A percentile compares a stretch with the other conserved stretches of the same genome.
These are phyloP conservation scores for Oryzias javanicus DNA, from an alignment of 2,113 vertebrate genomes.

Conservation along the genomic window DNA sequence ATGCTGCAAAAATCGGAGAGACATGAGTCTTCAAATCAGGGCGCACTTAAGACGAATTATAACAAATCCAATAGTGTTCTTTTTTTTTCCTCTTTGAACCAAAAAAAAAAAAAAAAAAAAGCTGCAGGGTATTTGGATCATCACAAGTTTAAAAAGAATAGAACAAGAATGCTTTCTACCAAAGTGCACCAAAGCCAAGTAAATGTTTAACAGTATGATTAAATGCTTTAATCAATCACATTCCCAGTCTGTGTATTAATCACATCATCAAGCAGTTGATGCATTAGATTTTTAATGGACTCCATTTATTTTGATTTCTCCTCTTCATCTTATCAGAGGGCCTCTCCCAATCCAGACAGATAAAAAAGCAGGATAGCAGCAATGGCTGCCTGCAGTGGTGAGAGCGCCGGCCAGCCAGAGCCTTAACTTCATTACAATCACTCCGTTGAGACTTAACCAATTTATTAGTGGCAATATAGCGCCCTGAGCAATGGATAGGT, in stretches of 20 bases:
- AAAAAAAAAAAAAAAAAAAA: slow-evolving; percentile 9
- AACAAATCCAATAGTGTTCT: slow-evolving; percentile 6
- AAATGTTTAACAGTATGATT: slow-evolving; percentile 95
- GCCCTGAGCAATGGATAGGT: slow-evolving; percentile 83
- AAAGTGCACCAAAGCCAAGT: slow-evolving; percentile 86
- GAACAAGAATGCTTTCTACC: slow-evolving; percentile 38
- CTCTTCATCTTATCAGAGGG: slow-evolving; percentile 94
- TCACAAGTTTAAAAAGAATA: slow-evolving; percentile 17
- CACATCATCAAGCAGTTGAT: slow-evolving; percentile 99
- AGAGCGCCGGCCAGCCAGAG: slow-evolving; percentile 78
- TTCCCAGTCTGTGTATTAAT: slow-evolving; percentile 97
- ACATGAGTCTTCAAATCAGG: slow-evolving; percentile 20
- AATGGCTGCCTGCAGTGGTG: slow-evolving; percentile 56
- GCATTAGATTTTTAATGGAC: slow-evolving; percentile 99
- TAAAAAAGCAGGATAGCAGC: slow-evolving; percentile 79
- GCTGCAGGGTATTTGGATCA: slow-evolving; percentile 14
- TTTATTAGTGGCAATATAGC: slow-evolving; percentile 90
- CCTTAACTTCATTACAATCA: slow-evolving; percentile 89
- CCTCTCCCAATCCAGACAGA: slow-evolving; percentile 93
- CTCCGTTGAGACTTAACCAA: slow-evolving; percentile 84
- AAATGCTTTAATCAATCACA: slow-evolving; percentile 99
- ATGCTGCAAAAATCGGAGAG: slow-evolving; percentile 27
- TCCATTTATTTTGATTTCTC: slow-evolving; percentile 99
- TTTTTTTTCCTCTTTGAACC: background rate
- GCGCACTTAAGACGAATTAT: slow-evolving; percentile 26